phyloP scores from a whole-genome alignment of 2,888 invertebrate species.

The Notodonta ziczac region DNA sequence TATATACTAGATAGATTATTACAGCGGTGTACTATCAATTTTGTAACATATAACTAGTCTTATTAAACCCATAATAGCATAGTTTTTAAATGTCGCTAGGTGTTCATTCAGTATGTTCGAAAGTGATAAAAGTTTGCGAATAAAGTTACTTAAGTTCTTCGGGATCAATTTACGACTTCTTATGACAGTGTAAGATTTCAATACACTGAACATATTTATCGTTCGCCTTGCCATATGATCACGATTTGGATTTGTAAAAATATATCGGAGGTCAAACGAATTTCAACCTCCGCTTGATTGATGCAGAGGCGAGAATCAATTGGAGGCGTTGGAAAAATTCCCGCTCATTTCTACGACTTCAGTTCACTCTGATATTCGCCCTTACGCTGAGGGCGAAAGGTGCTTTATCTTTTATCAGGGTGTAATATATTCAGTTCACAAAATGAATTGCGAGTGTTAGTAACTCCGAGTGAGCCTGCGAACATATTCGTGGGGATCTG shows the following conservation, averaged over 20 bases:
- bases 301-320: slow-evolving; percentile 58
- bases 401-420: slow-evolving; percentile 62
- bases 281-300: slow-evolving; percentile 49
- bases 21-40: no score
- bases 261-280: slow-evolving; percentile 38
- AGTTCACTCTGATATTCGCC: slow-evolving; percentile 57
- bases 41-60: no score
- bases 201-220: slow-evolving; percentile 79
- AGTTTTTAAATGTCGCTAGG: neutral
- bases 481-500: slow-evolving; percentile 83
- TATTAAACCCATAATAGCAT: no score
- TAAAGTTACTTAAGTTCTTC: slow-evolving; percentile 60
- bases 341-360: slow-evolving; percentile 68
- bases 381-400: slow-evolving; percentile 59
- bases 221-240: slow-evolving; percentile 71
- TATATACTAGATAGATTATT: no score
- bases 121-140: slow-evolving; percentile 60
- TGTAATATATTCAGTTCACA: slow-evolving; percentile 83
- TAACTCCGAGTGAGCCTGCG: slow-evolving; percentile 82
- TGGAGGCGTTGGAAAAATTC: slow-evolving; percentile 49
- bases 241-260: slow-evolving; percentile 76
- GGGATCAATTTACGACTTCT: slow-evolving; percentile 70
- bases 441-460: slow-evolving; percentile 84
- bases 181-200: slow-evolving; percentile 78
- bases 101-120: slow-evolving; percentile 19